Evolutionary conservation across 2,113 vertebrate genomes (phyloP).

Genomic region (Antennarius striatus): DNA sequence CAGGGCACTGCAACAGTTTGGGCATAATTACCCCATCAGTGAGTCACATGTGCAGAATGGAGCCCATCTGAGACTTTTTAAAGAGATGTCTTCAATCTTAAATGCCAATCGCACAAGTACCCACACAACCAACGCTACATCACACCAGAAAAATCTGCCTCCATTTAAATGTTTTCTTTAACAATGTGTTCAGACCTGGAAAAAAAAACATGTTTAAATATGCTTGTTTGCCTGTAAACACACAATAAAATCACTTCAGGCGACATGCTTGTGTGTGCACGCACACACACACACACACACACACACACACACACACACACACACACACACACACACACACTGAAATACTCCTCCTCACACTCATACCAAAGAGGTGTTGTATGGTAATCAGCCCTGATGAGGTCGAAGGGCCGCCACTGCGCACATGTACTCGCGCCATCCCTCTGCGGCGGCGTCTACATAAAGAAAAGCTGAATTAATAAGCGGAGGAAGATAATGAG

Average conservation of each 20-base stretch:
- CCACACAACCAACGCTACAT: too few species aligned
- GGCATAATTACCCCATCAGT: too few species aligned
- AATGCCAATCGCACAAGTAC: too few species aligned
- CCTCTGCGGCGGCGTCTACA: conserved; percentile 26
- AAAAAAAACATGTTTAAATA: not conserved
- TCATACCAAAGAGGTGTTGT: conserved; percentile 17
- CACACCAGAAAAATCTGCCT: too few species aligned
- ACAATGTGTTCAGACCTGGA: too few species aligned
- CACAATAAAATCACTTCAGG: not conserved
- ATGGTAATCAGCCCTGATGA: conserved; percentile 44
- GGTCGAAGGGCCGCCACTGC: conserved; percentile 33
- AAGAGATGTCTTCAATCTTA: not conserved
- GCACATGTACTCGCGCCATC: conserved; percentile 7
- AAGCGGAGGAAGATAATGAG: conserved; percentile 41
- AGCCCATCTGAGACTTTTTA: not conserved
- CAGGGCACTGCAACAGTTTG: too few species aligned
- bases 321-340: not conserved
- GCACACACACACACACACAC: not conserved
- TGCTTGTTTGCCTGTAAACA: not conserved
- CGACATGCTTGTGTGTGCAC: too few species aligned
- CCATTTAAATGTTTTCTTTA: too few species aligned
- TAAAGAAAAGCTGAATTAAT: conserved; percentile 48
- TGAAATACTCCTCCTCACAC: not conserved
- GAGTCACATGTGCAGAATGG: too few species aligned
- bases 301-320: not conserved